These are phyloP conservation scores for Trachymyrmex cornetzi DNA, from an alignment of 1,140 invertebrate species.

Conservation along the genomic window DNA sequence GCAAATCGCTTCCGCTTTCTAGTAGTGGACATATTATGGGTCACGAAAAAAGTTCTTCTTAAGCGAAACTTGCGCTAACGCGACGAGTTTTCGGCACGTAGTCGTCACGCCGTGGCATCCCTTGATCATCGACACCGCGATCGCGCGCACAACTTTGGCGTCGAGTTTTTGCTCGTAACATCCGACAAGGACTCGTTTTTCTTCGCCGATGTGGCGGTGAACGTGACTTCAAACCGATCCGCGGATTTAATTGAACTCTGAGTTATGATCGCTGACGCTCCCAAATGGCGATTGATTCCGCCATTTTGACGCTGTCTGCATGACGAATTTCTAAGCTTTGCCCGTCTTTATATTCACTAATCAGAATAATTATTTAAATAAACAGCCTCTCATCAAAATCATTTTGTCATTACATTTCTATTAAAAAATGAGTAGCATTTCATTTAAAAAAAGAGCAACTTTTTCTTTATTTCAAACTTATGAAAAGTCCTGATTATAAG, in stretches of 20 bases:
- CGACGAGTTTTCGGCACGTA: conserved; percentile 54
- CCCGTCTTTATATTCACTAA: not conserved
- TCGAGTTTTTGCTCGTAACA: conserved; percentile 35
- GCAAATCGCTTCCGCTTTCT: conserved; percentile 47
- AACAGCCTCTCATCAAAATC: not conserved
- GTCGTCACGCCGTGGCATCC: not conserved
- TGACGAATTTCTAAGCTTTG: not conserved
- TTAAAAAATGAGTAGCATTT: not conserved
- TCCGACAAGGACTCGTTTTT: conserved; percentile 26
- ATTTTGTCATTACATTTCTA: not conserved
- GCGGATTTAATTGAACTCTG: conserved; percentile 51
- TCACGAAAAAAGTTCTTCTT: conserved; percentile 50
- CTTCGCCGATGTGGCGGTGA: not conserved
- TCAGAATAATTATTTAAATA: not conserved
- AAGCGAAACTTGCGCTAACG: conserved; percentile 49
- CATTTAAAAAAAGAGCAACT: not conserved
- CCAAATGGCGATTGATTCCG: conserved; percentile 18
- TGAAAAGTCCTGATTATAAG: not conserved
- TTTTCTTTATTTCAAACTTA: conserved; percentile 8
- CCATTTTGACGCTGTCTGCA: conserved; percentile 35
- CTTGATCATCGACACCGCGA: conserved; percentile 63
- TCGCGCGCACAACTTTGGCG: conserved; percentile 18
- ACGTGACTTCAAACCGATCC: conserved; percentile 43
- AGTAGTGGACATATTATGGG: conserved; percentile 28
- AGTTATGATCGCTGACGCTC: conserved; percentile 29